Percentiles rank a stretch among this genome's conserved stretches.
These are phyloP conservation scores for Hiodon tergisus DNA, from an alignment of 2,113 vertebrate genomes.

Conservation along the genomic window DNA sequence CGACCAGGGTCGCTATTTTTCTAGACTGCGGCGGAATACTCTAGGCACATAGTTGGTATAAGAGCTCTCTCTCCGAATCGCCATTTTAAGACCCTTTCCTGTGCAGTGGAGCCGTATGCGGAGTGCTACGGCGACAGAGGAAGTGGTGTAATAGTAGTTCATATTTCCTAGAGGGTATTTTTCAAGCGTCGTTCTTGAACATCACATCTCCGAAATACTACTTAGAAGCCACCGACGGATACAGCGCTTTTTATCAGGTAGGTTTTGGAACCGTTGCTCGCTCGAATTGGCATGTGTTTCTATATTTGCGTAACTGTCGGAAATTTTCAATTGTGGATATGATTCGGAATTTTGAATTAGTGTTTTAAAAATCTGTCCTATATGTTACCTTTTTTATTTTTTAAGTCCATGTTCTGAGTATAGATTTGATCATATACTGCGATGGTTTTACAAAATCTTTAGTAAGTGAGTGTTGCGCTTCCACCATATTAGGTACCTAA, in stretches of 20 bases:
- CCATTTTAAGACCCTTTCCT: slow-evolving; percentile 74
- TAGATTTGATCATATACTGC: too few relatives aligned
- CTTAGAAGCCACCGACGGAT: slow-evolving; percentile 15
- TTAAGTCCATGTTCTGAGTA: too few relatives aligned
- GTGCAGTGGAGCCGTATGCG: slow-evolving; percentile 43
- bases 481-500: too few relatives aligned
- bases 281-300: neutral
- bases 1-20: slow-evolving; percentile 48
- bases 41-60: slow-evolving; percentile 48
- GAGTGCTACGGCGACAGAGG: slow-evolving; percentile 53
- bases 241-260: slow-evolving; percentile 32
- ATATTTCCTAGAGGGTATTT: slow-evolving; percentile 13
- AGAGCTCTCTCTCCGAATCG: slow-evolving; percentile 56
- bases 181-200: slow-evolving; percentile 11
- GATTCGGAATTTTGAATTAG: too few relatives aligned
- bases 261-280: neutral
- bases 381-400: too few relatives aligned
- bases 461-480: too few relatives aligned
- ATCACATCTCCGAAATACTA: neutral
- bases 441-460: too few relatives aligned
- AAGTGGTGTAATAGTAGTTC: slow-evolving; percentile 12
- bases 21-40: slow-evolving; percentile 71
- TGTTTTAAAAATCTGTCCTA: too few relatives aligned
- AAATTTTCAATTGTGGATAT: too few relatives aligned
- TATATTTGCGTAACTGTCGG: too few relatives aligned